Evolutionary conservation across 2,888 invertebrate species (phyloP).

Genomic region (Orthonevra nobilis): DNA sequence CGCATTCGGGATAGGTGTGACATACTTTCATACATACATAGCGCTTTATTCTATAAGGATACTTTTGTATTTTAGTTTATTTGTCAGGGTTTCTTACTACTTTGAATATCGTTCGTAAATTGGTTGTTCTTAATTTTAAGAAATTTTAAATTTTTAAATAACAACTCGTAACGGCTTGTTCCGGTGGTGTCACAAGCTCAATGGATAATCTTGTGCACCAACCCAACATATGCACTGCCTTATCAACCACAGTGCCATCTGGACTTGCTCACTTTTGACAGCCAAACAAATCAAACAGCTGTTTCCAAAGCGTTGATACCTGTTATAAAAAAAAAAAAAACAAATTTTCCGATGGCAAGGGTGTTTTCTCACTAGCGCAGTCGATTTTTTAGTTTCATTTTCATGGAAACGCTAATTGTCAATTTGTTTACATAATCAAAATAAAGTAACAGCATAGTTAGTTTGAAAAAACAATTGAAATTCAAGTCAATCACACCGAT

Average conservation of each 20-base stretch:
- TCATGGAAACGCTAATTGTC: slow-evolving; percentile 37
- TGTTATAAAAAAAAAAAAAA: slow-evolving; percentile 28
- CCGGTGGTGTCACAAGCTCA: too few species aligned
- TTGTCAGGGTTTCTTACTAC: too few species aligned
- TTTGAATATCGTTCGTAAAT: too few species aligned
- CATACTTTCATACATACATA: too few species aligned
- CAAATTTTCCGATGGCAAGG: slow-evolving; percentile 16
- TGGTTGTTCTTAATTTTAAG: too few species aligned
- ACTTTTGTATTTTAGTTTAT: too few species aligned
- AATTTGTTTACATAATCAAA: slow-evolving; percentile 59
- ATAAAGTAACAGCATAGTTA: slow-evolving; percentile 8
- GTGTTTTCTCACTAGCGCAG: neutral
- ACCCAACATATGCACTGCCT: too few species aligned
- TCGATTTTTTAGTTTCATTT: slow-evolving; percentile 12
- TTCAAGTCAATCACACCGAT: neutral
- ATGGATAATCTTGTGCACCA: too few species aligned
- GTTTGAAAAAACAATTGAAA: neutral
- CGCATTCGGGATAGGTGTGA: too few species aligned
- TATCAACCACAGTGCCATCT: slow-evolving; percentile 21
- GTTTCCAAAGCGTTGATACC: slow-evolving; percentile 16
- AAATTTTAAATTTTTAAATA: too few species aligned
- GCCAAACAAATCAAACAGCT: slow-evolving; percentile 14
- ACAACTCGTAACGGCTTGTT: too few species aligned
- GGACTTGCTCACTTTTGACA: neutral
- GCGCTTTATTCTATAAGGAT: too few species aligned